Conservation (phyloP, 2,888 invertebrate genomes). For the Dromius quadrimaculatus region DNA sequence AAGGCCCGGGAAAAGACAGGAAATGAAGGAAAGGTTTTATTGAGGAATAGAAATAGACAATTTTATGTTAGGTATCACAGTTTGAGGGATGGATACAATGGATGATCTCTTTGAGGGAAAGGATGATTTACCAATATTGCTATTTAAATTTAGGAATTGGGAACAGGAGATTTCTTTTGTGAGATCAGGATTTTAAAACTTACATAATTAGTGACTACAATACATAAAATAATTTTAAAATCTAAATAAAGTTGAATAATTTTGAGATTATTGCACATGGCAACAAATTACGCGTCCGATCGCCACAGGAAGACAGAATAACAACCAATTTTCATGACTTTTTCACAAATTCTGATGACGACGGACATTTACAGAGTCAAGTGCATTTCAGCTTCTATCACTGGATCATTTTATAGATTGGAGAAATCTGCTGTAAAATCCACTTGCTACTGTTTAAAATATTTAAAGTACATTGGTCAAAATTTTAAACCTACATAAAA, state of each 20-base stretch:
- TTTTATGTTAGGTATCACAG: conserved; percentile 57
- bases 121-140: conserved; percentile 34
- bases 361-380: conserved; percentile 3
- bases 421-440: conserved; percentile 17
- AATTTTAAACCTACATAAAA: conserved; percentile 48
- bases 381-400: conserved; percentile 19
- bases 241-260: conserved; percentile 45
- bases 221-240: conserved; percentile 50
- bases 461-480: conserved; percentile 52
- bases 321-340: conserved; percentile 26
- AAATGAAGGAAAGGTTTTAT: conserved; percentile 29
- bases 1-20: conserved; percentile 52
- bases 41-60: conserved; percentile 43
- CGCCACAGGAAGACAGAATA: conserved; percentile 49
- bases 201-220: conserved; percentile 51
- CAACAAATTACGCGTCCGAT: conserved; percentile 35
- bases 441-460: conserved; percentile 33
- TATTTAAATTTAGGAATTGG: conserved; percentile 25
- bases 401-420: conserved; percentile 32
- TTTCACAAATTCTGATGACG: conserved; percentile 36
- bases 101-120: conserved; percentile 43
- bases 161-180: conserved; percentile 46
- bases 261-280: conserved; percentile 53
- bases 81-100: conserved; percentile 58
- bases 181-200: conserved; percentile 52